Conservation (phyloP, 1,140 invertebrate species). For the Eueides isabella region DNA sequence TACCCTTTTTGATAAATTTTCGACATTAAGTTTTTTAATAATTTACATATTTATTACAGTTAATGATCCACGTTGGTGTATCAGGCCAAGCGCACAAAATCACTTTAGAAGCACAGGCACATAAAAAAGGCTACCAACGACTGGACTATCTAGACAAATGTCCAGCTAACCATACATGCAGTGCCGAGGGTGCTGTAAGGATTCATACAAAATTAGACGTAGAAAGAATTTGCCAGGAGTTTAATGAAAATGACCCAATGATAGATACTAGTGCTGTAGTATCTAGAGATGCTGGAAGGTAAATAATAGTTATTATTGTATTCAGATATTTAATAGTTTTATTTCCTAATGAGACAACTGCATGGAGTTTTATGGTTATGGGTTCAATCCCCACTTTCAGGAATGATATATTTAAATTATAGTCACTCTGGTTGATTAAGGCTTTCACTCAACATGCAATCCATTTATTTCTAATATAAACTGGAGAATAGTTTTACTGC, state of each 20-base stretch:
- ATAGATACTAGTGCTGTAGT: slow-evolving; percentile 52
- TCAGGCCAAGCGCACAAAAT: slow-evolving; percentile 79
- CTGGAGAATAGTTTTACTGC: too few relatives aligned
- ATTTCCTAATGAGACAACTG: too few relatives aligned
- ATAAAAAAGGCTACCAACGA: slow-evolving; percentile 82
- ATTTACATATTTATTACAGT: slow-evolving; percentile 70
- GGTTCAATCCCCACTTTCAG: too few relatives aligned
- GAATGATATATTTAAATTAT: too few relatives aligned
- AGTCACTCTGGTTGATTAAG: too few relatives aligned
- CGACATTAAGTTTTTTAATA: too few relatives aligned
- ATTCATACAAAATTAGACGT: slow-evolving; percentile 73
- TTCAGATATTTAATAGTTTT: background rate
- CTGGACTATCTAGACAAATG: slow-evolving; percentile 78
- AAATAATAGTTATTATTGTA: background rate
- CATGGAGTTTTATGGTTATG: too few relatives aligned
- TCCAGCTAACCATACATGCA: slow-evolving; percentile 61
- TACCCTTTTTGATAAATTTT: too few relatives aligned
- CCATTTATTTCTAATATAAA: too few relatives aligned
- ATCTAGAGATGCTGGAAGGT: slow-evolving; percentile 79
- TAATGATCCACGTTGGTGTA: slow-evolving; percentile 87
- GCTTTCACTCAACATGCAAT: too few relatives aligned
- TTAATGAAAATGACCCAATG: slow-evolving; percentile 55
- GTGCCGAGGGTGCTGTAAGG: slow-evolving; percentile 73
- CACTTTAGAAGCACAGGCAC: slow-evolving; percentile 84
- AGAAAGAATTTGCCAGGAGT: slow-evolving; percentile 68